Percentiles rank a stretch among this genome's conserved stretches.
phyloP scores from a whole-genome alignment of 2,888 invertebrate species.

The Drosophila meridionalis region DNA sequence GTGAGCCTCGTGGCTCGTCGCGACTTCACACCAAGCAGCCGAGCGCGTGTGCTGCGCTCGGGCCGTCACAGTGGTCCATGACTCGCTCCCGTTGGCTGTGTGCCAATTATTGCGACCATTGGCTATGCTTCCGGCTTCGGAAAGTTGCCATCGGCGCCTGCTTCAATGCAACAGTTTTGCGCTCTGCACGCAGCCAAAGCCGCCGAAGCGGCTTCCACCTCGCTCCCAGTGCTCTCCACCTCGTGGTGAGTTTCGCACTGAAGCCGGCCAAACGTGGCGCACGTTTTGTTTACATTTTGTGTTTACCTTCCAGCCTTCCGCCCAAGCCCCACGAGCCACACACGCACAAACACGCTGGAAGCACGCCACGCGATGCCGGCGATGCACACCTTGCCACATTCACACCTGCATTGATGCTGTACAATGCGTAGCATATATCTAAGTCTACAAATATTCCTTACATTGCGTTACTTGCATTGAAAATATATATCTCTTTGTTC shows the following conservation, averaged over 20 bases:
- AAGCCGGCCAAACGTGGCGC: conserved; percentile 63
- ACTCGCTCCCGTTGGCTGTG: conserved; percentile 67
- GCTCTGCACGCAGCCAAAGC: conserved; percentile 13
- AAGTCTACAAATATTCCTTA: not conserved
- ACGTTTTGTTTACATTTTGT: conserved; percentile 75
- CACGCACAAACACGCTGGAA: conserved; percentile 8
- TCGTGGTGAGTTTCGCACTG: conserved; percentile 44
- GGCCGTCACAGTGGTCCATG: conserved; percentile 15
- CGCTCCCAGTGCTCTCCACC: conserved; percentile 18
- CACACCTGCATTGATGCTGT: not conserved
- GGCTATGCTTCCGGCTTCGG: conserved; percentile 44
- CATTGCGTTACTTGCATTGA: not conserved
- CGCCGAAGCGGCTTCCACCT: conserved; percentile 15
- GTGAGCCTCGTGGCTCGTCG: not conserved
- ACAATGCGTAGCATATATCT: not conserved
- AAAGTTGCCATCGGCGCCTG: conserved; percentile 63
- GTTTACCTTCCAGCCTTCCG: conserved; percentile 69
- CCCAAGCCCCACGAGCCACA: conserved; percentile 16
- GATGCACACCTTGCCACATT: not conserved
- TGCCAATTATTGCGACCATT: conserved; percentile 46
- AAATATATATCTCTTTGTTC: too few relatives aligned
- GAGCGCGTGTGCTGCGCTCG: conserved; percentile 17
- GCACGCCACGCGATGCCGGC: not conserved
- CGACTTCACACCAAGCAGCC: not conserved
- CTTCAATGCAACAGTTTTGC: conserved; percentile 38